Evolutionary conservation across 2,888 invertebrate species (phyloP).

Genomic region (Pammene aurita): DNA sequence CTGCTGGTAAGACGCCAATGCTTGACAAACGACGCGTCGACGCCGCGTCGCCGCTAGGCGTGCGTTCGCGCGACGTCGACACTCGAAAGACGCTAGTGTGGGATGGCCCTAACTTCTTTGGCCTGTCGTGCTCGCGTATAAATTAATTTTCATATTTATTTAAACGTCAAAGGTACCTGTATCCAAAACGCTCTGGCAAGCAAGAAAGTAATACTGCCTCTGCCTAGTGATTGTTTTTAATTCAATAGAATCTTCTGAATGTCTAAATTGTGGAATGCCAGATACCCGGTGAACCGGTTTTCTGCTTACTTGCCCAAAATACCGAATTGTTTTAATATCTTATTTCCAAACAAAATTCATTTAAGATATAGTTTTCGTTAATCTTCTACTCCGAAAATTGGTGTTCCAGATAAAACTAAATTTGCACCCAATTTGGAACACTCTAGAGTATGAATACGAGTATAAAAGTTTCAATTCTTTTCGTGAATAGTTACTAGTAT

Average conservation of each 20-base stretch:
- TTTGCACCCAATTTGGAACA: conserved; percentile 6
- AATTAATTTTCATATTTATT: neutral
- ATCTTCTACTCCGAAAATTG: neutral
- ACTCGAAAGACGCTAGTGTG: no score
- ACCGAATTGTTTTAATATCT: neutral
- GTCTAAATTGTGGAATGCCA: neutral
- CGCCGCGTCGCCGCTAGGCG: no score
- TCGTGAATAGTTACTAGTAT: neutral
- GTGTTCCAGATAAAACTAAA: conserved; percentile 4
- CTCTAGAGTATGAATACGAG: neutral
- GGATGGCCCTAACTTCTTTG: no score
- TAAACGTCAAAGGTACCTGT: neutral
- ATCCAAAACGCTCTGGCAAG: neutral
- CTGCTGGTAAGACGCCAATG: no score
- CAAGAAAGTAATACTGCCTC: neutral
- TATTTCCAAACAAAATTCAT: neutral
- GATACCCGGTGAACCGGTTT: neutral
- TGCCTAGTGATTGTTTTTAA: no score
- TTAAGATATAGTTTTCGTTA: neutral
- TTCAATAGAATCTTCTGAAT: no score
- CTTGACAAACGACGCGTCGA: no score
- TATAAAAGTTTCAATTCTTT: neutral
- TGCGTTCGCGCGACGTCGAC: no score
- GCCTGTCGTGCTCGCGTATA: no score
- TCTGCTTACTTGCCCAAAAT: neutral